A percentile compares a stretch with the other conserved stretches of the same genome.
Conservation (phyloP, 2,888 invertebrate species). For the Trissoscelio sp. region DNA sequence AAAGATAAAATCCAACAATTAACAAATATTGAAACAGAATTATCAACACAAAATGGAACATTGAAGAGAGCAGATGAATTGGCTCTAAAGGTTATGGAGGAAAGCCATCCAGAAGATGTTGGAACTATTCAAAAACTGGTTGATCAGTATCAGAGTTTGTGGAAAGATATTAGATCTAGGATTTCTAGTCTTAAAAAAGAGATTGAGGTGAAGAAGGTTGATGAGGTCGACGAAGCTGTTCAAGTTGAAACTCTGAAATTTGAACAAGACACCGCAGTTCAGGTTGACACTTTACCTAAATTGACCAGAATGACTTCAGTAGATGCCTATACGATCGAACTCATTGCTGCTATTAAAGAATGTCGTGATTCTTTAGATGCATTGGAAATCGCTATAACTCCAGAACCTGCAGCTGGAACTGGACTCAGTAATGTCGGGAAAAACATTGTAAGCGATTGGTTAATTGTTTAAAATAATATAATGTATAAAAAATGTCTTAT, state of each 20-base stretch:
- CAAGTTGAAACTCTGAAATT: constrained; percentile 91
- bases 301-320: constrained; percentile 89
- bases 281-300: constrained; percentile 91
- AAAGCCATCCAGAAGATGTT: constrained; percentile 85
- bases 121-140: constrained; percentile 86
- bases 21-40: constrained; percentile 85
- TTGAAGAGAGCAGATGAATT: constrained; percentile 86
- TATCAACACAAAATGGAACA: constrained; percentile 84
- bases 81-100: constrained; percentile 86
- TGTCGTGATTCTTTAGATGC: constrained; percentile 88
- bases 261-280: constrained; percentile 91
- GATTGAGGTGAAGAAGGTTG: constrained; percentile 72
- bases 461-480: too few species aligned
- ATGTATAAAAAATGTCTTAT: too few species aligned
- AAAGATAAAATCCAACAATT: constrained; percentile 83
- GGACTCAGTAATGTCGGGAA: constrained; percentile 88
- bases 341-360: constrained; percentile 89
- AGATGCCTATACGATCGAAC: constrained; percentile 92
- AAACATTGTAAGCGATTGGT: constrained; percentile 84
- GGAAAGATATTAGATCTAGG: constrained; percentile 86
- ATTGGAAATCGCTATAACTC: constrained; percentile 87
- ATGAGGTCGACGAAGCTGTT: constrained; percentile 85
- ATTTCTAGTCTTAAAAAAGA: constrained; percentile 84
- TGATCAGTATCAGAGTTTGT: constrained; percentile 87
- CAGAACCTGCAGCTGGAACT: constrained; percentile 84